Evolutionary conservation across 1,140 invertebrate genomes (phyloP).

Genomic region (Zaprionus taronus): DNA sequence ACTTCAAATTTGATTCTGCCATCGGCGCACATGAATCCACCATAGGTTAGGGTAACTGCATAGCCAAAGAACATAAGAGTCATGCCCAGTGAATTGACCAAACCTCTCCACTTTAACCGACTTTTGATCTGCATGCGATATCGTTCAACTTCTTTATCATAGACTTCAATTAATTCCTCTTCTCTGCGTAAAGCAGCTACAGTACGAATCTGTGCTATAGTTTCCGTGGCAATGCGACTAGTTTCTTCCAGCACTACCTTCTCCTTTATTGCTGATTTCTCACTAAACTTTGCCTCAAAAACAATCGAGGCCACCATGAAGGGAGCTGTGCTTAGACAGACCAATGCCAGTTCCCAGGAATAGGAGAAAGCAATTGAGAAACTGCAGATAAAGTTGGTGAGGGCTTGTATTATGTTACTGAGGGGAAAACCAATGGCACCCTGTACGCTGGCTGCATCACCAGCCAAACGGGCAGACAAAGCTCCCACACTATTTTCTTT

Average conservation of each 20-base stretch:
- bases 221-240: conserved; percentile 90
- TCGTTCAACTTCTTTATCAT: conserved; percentile 86
- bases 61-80: conserved; percentile 93
- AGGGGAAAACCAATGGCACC: conserved; percentile 93
- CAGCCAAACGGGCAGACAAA: conserved; percentile 90
- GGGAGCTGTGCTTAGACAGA: conserved; percentile 91
- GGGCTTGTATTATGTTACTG: conserved; percentile 91
- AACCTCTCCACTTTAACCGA: conserved; percentile 89
- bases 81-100: conserved; percentile 93
- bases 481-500: conserved; percentile 91
- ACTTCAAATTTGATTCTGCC: conserved; percentile 84
- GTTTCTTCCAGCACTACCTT: conserved; percentile 88
- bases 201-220: conserved; percentile 91
- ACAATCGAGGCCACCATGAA: conserved; percentile 91
- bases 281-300: conserved; percentile 88
- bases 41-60: conserved; percentile 92
- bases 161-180: conserved; percentile 86
- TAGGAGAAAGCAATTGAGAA: conserved; percentile 90
- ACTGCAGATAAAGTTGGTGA: conserved; percentile 90
- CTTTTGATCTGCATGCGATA: conserved; percentile 86
- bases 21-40: conserved; percentile 89
- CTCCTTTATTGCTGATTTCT: conserved; percentile 88
- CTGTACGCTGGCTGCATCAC: conserved; percentile 92
- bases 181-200: conserved; percentile 87
- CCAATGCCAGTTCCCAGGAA: conserved; percentile 92